Percentiles rank a stretch among this genome's conserved stretches.
phyloP scores from a whole-genome alignment of 1,140 invertebrate genomes.

The Delia radicum region DNA sequence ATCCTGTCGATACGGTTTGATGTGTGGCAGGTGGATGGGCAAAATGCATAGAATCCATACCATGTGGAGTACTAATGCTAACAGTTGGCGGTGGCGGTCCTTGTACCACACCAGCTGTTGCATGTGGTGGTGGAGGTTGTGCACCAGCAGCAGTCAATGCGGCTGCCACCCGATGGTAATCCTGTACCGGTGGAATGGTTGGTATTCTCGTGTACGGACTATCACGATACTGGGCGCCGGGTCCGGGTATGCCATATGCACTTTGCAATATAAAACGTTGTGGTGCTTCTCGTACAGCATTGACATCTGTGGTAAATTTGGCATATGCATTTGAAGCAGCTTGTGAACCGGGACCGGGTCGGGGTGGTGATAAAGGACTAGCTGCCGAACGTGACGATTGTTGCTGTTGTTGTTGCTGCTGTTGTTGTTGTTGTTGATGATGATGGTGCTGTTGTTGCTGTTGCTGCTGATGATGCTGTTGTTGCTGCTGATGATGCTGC shows the following conservation, averaged over 20 bases:
- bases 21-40: slow-evolving; percentile 29
- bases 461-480: slow-evolving; percentile 37
- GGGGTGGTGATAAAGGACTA: slow-evolving; percentile 51
- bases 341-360: slow-evolving; percentile 44
- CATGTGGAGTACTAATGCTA: slow-evolving; percentile 28
- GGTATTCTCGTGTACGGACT: slow-evolving; percentile 49
- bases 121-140: background rate
- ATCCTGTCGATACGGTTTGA: slow-evolving; percentile 29
- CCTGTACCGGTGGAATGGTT: slow-evolving; percentile 42
- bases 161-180: slow-evolving; percentile 40
- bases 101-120: slow-evolving; percentile 22
- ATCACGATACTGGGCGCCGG: slow-evolving; percentile 47
- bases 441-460: slow-evolving; percentile 39
- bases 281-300: slow-evolving; percentile 39
- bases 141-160: slow-evolving; percentile 31
- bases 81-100: slow-evolving; percentile 17
- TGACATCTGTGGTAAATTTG: slow-evolving; percentile 37
- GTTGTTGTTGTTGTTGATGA: slow-evolving; percentile 36
- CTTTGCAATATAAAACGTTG: slow-evolving; percentile 44
- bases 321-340: slow-evolving; percentile 44
- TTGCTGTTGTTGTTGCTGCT: slow-evolving; percentile 40
- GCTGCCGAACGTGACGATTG: slow-evolving; percentile 47
- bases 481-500: slow-evolving; percentile 34
- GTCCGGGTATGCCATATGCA: slow-evolving; percentile 31
- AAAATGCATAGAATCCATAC: slow-evolving; percentile 45